A percentile compares a stretch with the other conserved stretches of the same genome.
phyloP scores from a whole-genome alignment of 2,888 invertebrate species.

The Pelosia muscerda region DNA sequence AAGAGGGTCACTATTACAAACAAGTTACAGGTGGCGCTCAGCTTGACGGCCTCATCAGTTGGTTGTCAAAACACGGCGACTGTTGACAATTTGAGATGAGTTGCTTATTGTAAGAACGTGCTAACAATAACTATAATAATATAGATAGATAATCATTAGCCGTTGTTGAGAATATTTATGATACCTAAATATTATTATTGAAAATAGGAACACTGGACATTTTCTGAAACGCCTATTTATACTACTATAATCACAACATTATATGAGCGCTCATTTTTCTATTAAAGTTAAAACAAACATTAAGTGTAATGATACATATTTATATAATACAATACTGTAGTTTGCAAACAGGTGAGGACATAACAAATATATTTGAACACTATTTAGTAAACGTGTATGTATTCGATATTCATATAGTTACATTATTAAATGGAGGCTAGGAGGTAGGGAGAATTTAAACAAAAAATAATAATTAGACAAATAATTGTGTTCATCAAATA shows the following conservation, averaged over 20 bases:
- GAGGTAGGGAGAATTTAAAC: conserved; percentile 26
- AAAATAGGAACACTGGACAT: conserved; percentile 25
- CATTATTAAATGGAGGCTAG: conserved; percentile 25
- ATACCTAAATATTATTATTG: conserved; percentile 11
- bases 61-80: too few relatives aligned
- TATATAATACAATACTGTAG: neutral
- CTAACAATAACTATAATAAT: too few relatives aligned
- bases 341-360: neutral
- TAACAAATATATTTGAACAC: conserved; percentile 16
- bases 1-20: too few relatives aligned
- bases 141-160: neutral
- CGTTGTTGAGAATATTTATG: neutral
- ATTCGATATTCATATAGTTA: conserved; percentile 15
- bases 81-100: too few relatives aligned
- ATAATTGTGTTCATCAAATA: too few relatives aligned
- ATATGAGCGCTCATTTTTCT: conserved; percentile 40
- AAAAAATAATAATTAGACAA: neutral
- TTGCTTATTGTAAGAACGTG: too few relatives aligned
- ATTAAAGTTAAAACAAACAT: conserved; percentile 20
- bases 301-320: neutral
- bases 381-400: neutral
- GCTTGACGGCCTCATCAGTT: too few relatives aligned
- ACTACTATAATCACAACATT: conserved; percentile 48
- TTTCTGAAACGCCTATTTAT: conserved; percentile 35
- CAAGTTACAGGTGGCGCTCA: too few relatives aligned